phyloP scores from a whole-genome alignment of 2,113 vertebrate genomes.

The Lophius piscatorius region DNA sequence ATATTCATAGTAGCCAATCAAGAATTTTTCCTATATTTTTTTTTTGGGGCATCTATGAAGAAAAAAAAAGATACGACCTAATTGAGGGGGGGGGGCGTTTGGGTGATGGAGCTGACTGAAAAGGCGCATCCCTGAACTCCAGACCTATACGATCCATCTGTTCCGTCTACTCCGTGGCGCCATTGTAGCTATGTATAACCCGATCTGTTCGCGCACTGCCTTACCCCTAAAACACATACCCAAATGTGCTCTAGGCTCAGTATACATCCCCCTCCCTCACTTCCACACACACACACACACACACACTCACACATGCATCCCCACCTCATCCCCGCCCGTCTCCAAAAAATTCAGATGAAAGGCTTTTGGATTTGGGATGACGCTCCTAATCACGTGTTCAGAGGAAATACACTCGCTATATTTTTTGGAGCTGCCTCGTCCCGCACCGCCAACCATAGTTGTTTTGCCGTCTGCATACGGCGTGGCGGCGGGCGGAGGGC shows the following conservation, averaged over 20 bases:
- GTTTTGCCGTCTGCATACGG: conserved; percentile 73
- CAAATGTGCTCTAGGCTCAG: conserved; percentile 61
- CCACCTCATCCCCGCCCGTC: conserved; percentile 74
- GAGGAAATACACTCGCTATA: conserved; percentile 83
- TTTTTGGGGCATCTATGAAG: conserved; percentile 26
- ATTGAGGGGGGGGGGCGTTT: conserved; percentile 38
- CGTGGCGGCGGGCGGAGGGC: conserved; percentile 59
- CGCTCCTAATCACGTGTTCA: conserved; percentile 83
- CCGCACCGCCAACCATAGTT: conserved; percentile 76
- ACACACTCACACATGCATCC: conserved; percentile 40
- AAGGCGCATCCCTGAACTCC: conserved; percentile 35
- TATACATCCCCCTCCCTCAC: conserved; percentile 41
- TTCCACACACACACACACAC: conserved; percentile 12
- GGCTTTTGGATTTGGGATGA: conserved; percentile 84
- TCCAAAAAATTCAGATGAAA: conserved; percentile 79
- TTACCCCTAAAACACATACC: conserved; percentile 60
- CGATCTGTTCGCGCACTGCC: conserved; percentile 33
- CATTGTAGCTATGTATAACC: conserved; percentile 56
- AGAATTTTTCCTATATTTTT: conserved; percentile 8
- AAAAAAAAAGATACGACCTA: conserved; percentile 47
- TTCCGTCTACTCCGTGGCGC: conserved; percentile 31
- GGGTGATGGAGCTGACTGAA: conserved; percentile 31
- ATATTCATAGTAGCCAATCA: conserved; percentile 48
- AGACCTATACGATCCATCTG: conserved; percentile 33
- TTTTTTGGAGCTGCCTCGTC: conserved; percentile 79